Base-by-base conservation (phyloP, 2,797 vertebrate genomes). In the Tapirus indicus region DNA sequence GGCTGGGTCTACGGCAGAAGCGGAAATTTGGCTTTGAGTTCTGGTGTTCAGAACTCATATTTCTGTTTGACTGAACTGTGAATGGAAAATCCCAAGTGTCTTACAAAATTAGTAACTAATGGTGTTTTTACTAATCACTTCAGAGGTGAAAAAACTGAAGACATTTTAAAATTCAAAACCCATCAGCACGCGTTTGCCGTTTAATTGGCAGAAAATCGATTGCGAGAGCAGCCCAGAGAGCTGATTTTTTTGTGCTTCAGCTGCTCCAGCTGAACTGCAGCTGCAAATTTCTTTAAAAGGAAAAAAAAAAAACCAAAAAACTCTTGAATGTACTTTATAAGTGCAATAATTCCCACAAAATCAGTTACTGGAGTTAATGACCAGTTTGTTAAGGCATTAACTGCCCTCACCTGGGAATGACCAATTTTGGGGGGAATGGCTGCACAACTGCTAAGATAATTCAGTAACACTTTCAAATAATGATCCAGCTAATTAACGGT, bases 351-450 rank as follows among this genome's bases (percentile, higher is more conserved):
- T 98, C 98, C 98, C 97, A 99, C 98, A 99, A 98, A 99, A 98
- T 98, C 98, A 98, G 98, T 99, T 98, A 98, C 96, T 98, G 96
- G 95, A 98, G 97, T 98, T 99, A 99, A 99, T 99, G 98, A 98
- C 98, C 85, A 98, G 98, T 99, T 99, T 98, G 98, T 98, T 99
- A 98, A 98, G 96, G 98, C 97, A 98, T 98, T 98, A 99, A 99
- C 98, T 99, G 94, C 98, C 93, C 96, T 99, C 98, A 98, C 97
- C 98, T 98, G 98, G 98, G 98, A 99, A 98, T 98, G 98, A 98
- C 98, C 98, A 98, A 96, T 98, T 98, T 98, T 93, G 92, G 93
- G 92, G 92, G 97, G 95, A 98, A 98, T 98, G 98, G 94, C 95
- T 98, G 62, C 97, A 93, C 98, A 98, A 98, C 97, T 97, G 97